Evolutionary conservation across 2,888 invertebrate species (phyloP).

Genomic region (Lymantria monacha): DNA sequence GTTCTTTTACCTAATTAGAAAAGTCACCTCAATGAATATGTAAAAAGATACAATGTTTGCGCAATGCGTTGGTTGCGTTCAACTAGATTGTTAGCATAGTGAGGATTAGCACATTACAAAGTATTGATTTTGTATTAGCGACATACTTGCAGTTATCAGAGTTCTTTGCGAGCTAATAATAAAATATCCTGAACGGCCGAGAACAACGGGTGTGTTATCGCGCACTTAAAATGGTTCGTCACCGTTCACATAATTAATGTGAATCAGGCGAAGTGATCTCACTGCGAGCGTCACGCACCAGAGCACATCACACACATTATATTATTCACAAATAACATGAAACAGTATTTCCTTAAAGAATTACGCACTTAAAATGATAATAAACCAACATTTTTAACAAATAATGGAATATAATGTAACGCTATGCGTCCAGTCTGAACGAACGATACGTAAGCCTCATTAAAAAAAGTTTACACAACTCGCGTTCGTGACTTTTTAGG

Average conservation of each 20-base stretch:
- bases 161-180: conserved; percentile 33
- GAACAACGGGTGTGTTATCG: conserved; percentile 67
- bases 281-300: conserved; percentile 52
- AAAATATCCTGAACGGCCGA: conserved; percentile 35
- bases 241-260: conserved; percentile 77
- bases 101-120: conserved; percentile 24
- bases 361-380: conserved; percentile 22
- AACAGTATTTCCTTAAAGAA: conserved; percentile 22
- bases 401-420: conserved; percentile 47
- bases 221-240: conserved; percentile 74
- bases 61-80: not conserved
- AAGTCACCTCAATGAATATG: not conserved
- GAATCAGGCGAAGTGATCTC: conserved; percentile 63
- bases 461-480: conserved; percentile 77
- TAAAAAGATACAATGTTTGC: not conserved
- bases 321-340: conserved; percentile 26
- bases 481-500: conserved; percentile 23
- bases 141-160: conserved; percentile 31
- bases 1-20: not conserved
- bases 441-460: conserved; percentile 66
- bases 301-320: conserved; percentile 34
- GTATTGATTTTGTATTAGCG: conserved; percentile 72
- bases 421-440: conserved; percentile 54
- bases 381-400: conserved; percentile 30
- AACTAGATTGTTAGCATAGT: conserved; percentile 11